phyloP scores from a whole-genome alignment of 2,113 vertebrate genomes.

The Penelope pileata region DNA sequence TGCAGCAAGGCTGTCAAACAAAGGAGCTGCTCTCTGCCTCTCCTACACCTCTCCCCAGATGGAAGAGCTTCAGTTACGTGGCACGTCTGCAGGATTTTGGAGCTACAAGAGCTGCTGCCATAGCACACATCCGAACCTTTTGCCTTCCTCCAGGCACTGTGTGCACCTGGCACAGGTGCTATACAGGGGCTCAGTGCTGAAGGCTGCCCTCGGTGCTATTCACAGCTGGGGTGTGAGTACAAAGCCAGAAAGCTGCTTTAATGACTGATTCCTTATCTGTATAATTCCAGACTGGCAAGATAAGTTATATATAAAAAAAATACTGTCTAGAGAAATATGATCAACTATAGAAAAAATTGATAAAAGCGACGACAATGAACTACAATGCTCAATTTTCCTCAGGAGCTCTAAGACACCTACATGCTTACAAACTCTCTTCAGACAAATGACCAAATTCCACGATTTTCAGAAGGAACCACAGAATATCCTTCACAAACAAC shows the following conservation, averaged over 20 bases:
- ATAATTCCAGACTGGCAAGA: neutral
- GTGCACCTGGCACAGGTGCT: too few relatives aligned
- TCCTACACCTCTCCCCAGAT: neutral
- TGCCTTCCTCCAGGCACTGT: neutral
- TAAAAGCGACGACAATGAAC: neutral
- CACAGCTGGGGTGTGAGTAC: neutral
- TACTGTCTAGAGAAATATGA: neutral
- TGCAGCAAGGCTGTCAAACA: neutral
- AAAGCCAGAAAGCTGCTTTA: neutral
- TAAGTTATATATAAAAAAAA: neutral
- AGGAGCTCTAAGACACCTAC: neutral
- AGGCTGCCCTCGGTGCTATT: neutral
- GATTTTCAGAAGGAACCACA: neutral
- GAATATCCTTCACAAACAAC: neutral
- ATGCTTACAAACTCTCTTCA: neutral
- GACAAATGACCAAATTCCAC: neutral
- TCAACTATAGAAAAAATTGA: neutral
- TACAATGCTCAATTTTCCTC: neutral
- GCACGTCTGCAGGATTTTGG: neutral
- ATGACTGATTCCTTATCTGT: neutral
- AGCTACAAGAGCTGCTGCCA: neutral
- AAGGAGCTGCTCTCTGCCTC: constrained; percentile 23
- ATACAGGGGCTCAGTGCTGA: fast-evolving
- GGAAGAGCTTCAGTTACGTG: neutral
- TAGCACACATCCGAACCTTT: neutral